These are phyloP conservation scores for Philereme transversata DNA, from an alignment of 2,888 invertebrate species.

Conservation along the genomic window DNA sequence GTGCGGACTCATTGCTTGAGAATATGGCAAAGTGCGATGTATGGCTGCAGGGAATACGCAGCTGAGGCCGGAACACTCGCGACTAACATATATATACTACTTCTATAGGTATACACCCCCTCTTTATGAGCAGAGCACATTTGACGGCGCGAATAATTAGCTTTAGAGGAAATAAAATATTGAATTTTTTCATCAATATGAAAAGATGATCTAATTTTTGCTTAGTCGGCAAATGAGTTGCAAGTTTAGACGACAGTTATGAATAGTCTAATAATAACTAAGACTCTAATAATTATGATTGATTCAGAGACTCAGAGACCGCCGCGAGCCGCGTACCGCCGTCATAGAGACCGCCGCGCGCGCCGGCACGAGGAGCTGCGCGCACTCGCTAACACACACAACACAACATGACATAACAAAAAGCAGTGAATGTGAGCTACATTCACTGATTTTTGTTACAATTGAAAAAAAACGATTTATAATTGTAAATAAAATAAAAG, in stretches of 20 bases:
- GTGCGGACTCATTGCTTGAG: no score
- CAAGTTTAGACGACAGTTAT: conserved; percentile 35
- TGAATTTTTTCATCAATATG: conserved; percentile 13
- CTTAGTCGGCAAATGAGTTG: conserved; percentile 33
- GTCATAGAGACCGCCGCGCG: neutral
- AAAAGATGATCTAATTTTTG: conserved; percentile 22
- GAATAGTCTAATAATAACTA: conserved; percentile 34
- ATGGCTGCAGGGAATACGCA: no score
- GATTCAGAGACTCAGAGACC: conserved; percentile 13
- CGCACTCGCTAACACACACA: no score
- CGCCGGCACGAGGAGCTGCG: no score
- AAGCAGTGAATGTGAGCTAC: neutral
- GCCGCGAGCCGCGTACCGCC: conserved; percentile 6
- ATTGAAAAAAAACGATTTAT: no score
- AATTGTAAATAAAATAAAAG: no score
- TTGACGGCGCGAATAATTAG: neutral
- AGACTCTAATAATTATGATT: conserved; percentile 37
- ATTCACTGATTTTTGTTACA: conserved; percentile 15
- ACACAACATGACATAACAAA: no score
- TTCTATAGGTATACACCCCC: no score
- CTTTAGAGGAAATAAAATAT: neutral
- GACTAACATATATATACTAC: no score
- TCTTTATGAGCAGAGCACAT: no score
- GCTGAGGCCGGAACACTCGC: no score
- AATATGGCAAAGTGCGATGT: no score